Percentiles rank a stretch among this genome's conserved stretches.
Evolutionary conservation across 2,888 invertebrate genomes (phyloP).

Genomic region (Dolomedes plantarius): DNA sequence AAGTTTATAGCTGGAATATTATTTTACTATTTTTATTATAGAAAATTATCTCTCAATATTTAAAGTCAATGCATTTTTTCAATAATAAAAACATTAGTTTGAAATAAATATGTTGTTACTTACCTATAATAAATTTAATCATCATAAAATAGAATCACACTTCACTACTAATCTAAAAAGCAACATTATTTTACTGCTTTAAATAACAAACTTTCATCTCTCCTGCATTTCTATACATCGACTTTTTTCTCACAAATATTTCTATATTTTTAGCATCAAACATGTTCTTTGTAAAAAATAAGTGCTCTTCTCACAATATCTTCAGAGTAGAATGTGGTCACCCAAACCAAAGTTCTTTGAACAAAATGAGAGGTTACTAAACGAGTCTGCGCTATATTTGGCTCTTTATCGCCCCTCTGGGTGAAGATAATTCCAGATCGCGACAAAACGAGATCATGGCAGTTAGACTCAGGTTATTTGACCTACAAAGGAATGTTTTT

Average conservation of each 20-base stretch:
- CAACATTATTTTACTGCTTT: neutral
- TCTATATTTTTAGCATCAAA: neutral
- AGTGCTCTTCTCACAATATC: neutral
- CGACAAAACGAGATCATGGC: neutral
- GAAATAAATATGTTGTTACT: no score
- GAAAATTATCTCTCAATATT: no score
- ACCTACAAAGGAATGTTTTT: neutral
- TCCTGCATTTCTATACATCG: neutral
- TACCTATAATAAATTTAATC: neutral
- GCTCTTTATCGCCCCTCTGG: constrained; percentile 62
- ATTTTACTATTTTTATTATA: no score
- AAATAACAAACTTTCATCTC: neutral
- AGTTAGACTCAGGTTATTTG: neutral
- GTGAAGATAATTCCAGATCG: constrained; percentile 41
- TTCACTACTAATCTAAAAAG: neutral
- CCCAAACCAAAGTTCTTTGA: constrained; percentile 46
- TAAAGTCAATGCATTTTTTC: no score
- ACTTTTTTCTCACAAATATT: neutral
- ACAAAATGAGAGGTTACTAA: constrained; percentile 54
- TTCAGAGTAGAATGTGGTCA: constrained; percentile 33
- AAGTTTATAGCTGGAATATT: no score
- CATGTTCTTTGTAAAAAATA: neutral
- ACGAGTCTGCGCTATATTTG: constrained; percentile 54
- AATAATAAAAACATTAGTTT: no score
- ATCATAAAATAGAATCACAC: neutral